Evolutionary conservation across 1,140 invertebrate genomes (phyloP).

Genomic region (Listronotus bonariensis): DNA sequence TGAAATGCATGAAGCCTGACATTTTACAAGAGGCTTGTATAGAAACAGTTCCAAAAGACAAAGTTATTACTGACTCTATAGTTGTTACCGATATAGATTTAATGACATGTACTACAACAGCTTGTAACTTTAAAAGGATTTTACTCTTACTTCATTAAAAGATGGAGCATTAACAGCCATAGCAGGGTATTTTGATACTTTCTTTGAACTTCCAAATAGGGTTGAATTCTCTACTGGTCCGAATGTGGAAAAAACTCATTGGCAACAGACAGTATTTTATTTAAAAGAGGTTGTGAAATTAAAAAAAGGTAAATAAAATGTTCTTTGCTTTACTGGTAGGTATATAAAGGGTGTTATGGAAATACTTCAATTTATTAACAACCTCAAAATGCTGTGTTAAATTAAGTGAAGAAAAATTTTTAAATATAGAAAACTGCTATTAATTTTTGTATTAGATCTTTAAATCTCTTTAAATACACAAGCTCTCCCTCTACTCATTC

Average conservation of each 20-base stretch:
- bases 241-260: conserved; percentile 81
- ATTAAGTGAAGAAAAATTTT: too few relatives aligned
- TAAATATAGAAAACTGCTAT: too few relatives aligned
- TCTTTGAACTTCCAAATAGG: conserved; percentile 74
- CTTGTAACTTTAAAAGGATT: conserved; percentile 82
- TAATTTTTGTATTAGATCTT: too few relatives aligned
- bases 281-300: conserved; percentile 74
- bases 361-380: too few relatives aligned
- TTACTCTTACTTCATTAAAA: conserved; percentile 71
- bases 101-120: conserved; percentile 77
- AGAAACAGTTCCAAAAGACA: conserved; percentile 77
- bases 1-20: conserved; percentile 90
- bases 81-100: conserved; percentile 77
- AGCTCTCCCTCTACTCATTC: too few relatives aligned
- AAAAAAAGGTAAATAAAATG: conserved; percentile 67
- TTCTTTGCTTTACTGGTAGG: background rate
- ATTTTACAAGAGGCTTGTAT: conserved; percentile 89
- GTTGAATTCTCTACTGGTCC: conserved; percentile 78
- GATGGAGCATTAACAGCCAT: conserved; percentile 84
- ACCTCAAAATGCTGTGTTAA: background rate
- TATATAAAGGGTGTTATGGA: too few relatives aligned
- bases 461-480: too few relatives aligned
- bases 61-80: conserved; percentile 75
- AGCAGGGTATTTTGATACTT: conserved; percentile 92
- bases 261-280: conserved; percentile 96